phyloP scores from a whole-genome alignment of 2,113 vertebrate species.

The Vidua macroura region DNA sequence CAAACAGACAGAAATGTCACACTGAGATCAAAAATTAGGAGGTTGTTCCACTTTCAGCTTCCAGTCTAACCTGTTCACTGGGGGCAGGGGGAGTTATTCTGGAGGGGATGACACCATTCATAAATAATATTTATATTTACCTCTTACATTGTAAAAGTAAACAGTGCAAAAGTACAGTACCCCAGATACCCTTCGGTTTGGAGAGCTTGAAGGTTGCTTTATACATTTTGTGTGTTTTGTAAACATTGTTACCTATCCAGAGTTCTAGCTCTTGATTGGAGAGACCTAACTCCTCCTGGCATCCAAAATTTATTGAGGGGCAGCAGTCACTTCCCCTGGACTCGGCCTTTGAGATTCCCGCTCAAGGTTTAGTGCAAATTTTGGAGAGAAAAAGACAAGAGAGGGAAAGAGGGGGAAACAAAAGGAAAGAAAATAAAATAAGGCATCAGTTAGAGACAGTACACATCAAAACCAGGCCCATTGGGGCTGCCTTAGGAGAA shows the following conservation, averaged over 20 bases:
- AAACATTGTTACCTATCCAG: conserved; percentile 75
- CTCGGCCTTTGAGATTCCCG: conserved; percentile 38
- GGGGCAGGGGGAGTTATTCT: conserved; percentile 8
- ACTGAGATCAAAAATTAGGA: conserved; percentile 56
- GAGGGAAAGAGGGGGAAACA: background rate
- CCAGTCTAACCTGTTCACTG: conserved; percentile 65
- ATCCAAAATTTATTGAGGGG: conserved; percentile 26
- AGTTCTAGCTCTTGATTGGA: conserved; percentile 57
- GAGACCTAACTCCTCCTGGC: conserved; percentile 35
- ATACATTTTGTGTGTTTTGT: conserved; percentile 71
- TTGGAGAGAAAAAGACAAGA: conserved; percentile 63
- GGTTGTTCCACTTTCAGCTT: conserved; percentile 64
- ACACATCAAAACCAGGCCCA: conserved; percentile 75
- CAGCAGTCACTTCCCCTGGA: conserved; percentile 18
- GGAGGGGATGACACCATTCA: conserved; percentile 56
- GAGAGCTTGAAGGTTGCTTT: conserved; percentile 59
- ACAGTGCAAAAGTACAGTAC: conserved; percentile 72
- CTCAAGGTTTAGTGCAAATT: conserved; percentile 87
- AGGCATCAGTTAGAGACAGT: conserved; percentile 90
- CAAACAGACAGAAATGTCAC: conserved; percentile 48
- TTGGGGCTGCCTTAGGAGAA: conserved; percentile 82
- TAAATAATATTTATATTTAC: conserved; percentile 66
- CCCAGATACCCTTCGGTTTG: conserved; percentile 52
- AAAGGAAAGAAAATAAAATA: conserved; percentile 70
- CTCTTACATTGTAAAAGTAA: conserved; percentile 73